Conservation (phyloP, 2,113 vertebrate species). For the Poicephalus meyeri region DNA sequence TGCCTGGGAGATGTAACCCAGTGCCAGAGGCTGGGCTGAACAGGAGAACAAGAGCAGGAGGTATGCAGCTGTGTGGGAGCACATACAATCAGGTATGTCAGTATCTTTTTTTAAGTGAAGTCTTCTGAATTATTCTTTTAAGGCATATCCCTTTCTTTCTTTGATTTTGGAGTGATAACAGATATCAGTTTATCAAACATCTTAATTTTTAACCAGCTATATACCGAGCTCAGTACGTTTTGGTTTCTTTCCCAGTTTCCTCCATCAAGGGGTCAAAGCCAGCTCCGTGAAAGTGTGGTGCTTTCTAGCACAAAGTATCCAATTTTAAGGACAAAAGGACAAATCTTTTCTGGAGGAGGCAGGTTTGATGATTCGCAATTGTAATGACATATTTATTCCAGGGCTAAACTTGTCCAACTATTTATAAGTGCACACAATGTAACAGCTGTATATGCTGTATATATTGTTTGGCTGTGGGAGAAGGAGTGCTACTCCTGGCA, state of each 20-base stretch:
- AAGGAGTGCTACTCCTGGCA: background rate
- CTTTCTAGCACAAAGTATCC: background rate
- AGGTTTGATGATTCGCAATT: background rate
- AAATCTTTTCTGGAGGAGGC: background rate
- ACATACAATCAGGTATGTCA: background rate
- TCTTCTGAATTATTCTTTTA: background rate
- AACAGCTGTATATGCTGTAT: background rate
- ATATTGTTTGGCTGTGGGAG: background rate
- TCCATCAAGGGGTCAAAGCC: background rate
- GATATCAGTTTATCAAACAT: background rate
- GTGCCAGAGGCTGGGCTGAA: no score
- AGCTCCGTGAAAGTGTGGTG: background rate
- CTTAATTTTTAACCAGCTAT: background rate
- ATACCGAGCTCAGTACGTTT: background rate
- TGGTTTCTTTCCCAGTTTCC: rapidly evolving
- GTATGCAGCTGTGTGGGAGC: background rate
- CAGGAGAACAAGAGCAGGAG: background rate
- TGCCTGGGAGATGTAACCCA: background rate
- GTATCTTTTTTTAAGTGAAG: background rate
- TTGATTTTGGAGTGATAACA: background rate
- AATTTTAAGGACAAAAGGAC: background rate
- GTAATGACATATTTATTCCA: background rate
- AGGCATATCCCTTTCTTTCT: background rate
- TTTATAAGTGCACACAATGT: background rate
- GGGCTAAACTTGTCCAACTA: background rate